Evolutionary conservation across 1,140 invertebrate genomes (phyloP).

Genomic region (Cecropterus lyciades): DNA sequence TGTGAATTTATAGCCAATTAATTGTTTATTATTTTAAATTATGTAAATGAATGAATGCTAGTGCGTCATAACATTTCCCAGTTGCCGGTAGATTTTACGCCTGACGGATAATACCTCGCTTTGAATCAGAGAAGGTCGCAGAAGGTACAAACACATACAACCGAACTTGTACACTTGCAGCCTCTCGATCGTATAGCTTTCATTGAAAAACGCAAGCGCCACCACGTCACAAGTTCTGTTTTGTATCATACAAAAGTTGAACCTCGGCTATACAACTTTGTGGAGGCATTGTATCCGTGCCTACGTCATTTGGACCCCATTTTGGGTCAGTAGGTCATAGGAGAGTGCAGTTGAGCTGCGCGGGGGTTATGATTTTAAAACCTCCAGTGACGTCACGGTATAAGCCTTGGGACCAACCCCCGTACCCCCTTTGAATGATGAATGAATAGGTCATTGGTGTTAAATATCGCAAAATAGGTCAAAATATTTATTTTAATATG

Average conservation of each 20-base stretch:
- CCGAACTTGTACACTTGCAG: slow-evolving; percentile 41
- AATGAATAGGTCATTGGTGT: slow-evolving; percentile 74
- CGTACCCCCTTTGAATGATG: slow-evolving; percentile 62
- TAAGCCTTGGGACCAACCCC: slow-evolving; percentile 61
- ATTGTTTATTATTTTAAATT: neutral
- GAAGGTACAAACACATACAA: slow-evolving; percentile 43
- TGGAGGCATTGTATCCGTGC: slow-evolving; percentile 57
- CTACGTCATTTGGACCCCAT: slow-evolving; percentile 73
- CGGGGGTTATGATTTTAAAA: slow-evolving; percentile 70
- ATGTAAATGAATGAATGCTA: slow-evolving; percentile 8
- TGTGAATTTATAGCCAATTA: neutral
- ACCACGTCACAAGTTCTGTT: slow-evolving; percentile 43
- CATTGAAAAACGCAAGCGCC: slow-evolving; percentile 68
- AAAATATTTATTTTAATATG: neutral
- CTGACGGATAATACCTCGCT: slow-evolving; percentile 16
- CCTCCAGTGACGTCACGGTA: slow-evolving; percentile 69
- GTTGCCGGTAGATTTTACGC: slow-evolving; percentile 15
- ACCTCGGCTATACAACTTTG: slow-evolving; percentile 32
- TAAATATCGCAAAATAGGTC: slow-evolving; percentile 18
- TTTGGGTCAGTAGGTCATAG: slow-evolving; percentile 81
- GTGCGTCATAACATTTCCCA: slow-evolving; percentile 16
- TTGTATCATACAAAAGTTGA: neutral
- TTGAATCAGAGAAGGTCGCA: slow-evolving; percentile 31
- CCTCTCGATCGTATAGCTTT: slow-evolving; percentile 53
- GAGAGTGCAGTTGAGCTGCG: slow-evolving; percentile 60